Conservation (phyloP, 2,113 vertebrate species). For the Cheilinus undulatus region DNA sequence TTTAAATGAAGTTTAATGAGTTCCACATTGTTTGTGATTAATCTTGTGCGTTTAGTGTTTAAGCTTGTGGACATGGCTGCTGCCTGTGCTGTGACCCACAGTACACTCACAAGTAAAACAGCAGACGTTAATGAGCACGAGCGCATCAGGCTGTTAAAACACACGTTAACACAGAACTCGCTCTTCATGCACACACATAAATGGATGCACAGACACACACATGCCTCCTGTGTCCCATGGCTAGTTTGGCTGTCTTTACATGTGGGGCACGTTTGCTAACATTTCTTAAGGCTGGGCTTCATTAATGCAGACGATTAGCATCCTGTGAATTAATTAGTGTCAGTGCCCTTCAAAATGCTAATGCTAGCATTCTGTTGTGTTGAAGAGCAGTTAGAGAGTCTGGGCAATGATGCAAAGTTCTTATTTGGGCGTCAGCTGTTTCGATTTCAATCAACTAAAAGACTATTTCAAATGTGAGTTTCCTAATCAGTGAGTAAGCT, state of each 20-base stretch:
- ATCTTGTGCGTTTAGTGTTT: conserved; percentile 52
- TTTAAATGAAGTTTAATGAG: conserved; percentile 55
- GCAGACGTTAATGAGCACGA: conserved; percentile 72
- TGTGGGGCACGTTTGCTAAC: conserved; percentile 83
- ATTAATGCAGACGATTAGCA: conserved; percentile 85
- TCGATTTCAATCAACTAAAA: conserved; percentile 42
- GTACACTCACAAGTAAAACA: conserved; percentile 58
- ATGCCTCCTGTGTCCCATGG: conserved; percentile 66
- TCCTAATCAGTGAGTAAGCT: conserved; percentile 11
- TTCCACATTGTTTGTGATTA: conserved; percentile 54
- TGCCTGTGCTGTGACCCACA: conserved; percentile 58
- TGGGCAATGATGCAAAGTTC: conserved; percentile 62
- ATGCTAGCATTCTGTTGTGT: conserved; percentile 83
- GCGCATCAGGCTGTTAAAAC: conserved; percentile 55
- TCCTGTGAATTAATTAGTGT: conserved; percentile 85
- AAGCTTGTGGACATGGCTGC: conserved; percentile 46
- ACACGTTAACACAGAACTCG: conserved; percentile 60
- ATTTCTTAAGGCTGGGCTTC: conserved; percentile 85
- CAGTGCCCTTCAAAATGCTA: conserved; percentile 86
- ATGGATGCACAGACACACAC: conserved; percentile 22
- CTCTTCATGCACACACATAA: conserved; percentile 21
- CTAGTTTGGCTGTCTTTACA: conserved; percentile 79
- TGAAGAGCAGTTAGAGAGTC: conserved; percentile 66
- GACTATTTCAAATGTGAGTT: conserved; percentile 32
- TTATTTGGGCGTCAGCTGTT: conserved; percentile 58